phyloP scores from a whole-genome alignment of 1,140 invertebrate species.

The Heliconius eleuchia region DNA sequence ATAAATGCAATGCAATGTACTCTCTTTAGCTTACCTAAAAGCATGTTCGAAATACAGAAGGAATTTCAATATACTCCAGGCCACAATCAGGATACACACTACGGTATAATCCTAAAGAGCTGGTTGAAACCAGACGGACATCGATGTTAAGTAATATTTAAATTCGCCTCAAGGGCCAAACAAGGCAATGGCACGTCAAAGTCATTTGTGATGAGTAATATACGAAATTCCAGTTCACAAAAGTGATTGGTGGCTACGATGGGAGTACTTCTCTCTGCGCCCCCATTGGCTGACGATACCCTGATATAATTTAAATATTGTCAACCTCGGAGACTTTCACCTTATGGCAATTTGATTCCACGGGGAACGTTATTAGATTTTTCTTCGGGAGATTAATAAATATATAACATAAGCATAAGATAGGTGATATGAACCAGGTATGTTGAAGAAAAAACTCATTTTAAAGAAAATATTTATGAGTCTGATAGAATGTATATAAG shows the following conservation, averaged over 20 bases:
- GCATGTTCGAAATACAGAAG: background rate
- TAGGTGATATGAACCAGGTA: background rate
- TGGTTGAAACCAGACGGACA: background rate
- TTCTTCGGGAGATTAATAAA: slow-evolving; percentile 63
- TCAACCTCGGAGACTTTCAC: slow-evolving; percentile 61
- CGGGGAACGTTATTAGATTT: slow-evolving; percentile 72
- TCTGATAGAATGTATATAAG: no score
- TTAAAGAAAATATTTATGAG: background rate
- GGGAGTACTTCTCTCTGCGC: slow-evolving; percentile 23
- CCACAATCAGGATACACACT: background rate
- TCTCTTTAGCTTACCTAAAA: background rate
- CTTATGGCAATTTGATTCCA: slow-evolving; percentile 72
- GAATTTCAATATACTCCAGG: background rate
- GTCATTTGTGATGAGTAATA: slow-evolving; percentile 53
- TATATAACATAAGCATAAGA: slow-evolving; percentile 43
- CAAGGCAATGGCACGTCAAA: slow-evolving; percentile 39
- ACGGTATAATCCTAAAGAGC: background rate
- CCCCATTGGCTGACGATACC: slow-evolving; percentile 63
- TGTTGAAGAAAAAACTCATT: background rate
- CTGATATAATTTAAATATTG: slow-evolving; percentile 75
- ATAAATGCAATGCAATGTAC: background rate
- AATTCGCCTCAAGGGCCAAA: slow-evolving; percentile 43
- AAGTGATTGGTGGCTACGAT: slow-evolving; percentile 53
- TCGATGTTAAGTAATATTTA: slow-evolving; percentile 26
- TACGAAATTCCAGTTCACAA: slow-evolving; percentile 56